Percentiles rank a stretch among this genome's conserved stretches.
Conservation (phyloP, 2,797 vertebrate genomes). For the Poecilia velifera region DNA sequence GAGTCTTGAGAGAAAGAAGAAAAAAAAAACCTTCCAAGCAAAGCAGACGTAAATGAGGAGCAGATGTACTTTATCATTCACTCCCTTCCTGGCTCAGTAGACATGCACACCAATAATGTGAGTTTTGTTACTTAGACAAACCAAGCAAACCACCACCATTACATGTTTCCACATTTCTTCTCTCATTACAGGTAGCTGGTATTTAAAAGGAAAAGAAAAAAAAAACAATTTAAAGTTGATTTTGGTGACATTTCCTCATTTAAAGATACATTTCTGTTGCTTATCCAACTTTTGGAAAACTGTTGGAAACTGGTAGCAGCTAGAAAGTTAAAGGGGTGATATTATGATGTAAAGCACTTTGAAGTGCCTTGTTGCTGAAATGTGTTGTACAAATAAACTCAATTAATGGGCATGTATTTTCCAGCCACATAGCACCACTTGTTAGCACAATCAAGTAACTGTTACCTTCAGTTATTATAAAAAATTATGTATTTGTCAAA, state of each 20-base stretch:
- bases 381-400: too few species aligned
- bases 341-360: too few species aligned
- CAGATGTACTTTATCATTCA: conserved; percentile 19
- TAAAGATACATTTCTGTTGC: neutral
- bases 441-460: too few species aligned
- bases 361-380: too few species aligned
- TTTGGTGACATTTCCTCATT: neutral
- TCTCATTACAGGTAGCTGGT: neutral
- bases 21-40: neutral
- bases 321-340: neutral
- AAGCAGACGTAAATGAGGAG: conserved; percentile 8
- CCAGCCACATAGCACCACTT: too few species aligned
- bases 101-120: conserved; percentile 6
- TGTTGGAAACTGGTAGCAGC: neutral
- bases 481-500: too few species aligned
- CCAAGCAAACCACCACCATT: neutral
- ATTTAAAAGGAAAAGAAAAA: neutral
- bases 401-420: too few species aligned
- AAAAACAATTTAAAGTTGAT: neutral
- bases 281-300: neutral
- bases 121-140: neutral
- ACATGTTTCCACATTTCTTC: neutral
- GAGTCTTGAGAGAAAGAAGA: neutral
- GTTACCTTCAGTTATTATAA: too few species aligned
- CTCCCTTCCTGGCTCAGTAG: neutral